These are phyloP conservation scores for Zaprionus tsacasi DNA, from an alignment of 1,140 invertebrate genomes.

Conservation along the genomic window DNA sequence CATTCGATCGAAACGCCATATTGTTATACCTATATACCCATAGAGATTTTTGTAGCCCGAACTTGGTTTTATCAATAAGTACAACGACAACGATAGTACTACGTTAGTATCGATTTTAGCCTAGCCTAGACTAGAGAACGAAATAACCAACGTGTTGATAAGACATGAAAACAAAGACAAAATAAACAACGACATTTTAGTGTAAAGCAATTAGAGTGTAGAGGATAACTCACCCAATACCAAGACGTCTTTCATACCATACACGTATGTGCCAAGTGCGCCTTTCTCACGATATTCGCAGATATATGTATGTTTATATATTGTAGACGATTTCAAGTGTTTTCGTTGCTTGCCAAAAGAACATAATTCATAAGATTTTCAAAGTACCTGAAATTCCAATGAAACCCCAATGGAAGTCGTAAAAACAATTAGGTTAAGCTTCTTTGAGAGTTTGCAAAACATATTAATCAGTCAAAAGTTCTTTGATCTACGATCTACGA, in stretches of 20 bases:
- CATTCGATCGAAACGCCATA: slow-evolving; percentile 11
- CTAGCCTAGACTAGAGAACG: slow-evolving; percentile 43
- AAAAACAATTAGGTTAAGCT: slow-evolving; percentile 67
- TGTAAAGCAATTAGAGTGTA: slow-evolving; percentile 74
- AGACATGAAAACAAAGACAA: slow-evolving; percentile 42
- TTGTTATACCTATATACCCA: slow-evolving; percentile 23
- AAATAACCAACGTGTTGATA: slow-evolving; percentile 56
- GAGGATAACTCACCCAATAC: slow-evolving; percentile 50
- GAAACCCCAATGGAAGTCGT: slow-evolving; percentile 63
- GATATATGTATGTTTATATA: slow-evolving; percentile 20
- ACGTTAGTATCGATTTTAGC: slow-evolving; percentile 48
- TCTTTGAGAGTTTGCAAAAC: slow-evolving; percentile 40
- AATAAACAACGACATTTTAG: slow-evolving; percentile 81
- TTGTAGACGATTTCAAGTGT: slow-evolving; percentile 47
- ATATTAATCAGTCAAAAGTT: slow-evolving; percentile 41
- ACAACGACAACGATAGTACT: slow-evolving; percentile 51
- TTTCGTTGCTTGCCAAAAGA: slow-evolving; percentile 68
- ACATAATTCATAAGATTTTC: slow-evolving; percentile 80
- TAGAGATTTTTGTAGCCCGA: slow-evolving; percentile 8
- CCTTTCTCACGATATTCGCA: slow-evolving; percentile 41
- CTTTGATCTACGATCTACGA: not conserved
- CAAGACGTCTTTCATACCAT: slow-evolving; percentile 67
- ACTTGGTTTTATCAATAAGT: slow-evolving; percentile 48
- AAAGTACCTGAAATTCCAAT: slow-evolving; percentile 81
- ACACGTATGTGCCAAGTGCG: slow-evolving; percentile 42